Evolutionary conservation across 2,797 vertebrate species (phyloP).

Genomic region (Gymnoscopelus microlampas): DNA sequence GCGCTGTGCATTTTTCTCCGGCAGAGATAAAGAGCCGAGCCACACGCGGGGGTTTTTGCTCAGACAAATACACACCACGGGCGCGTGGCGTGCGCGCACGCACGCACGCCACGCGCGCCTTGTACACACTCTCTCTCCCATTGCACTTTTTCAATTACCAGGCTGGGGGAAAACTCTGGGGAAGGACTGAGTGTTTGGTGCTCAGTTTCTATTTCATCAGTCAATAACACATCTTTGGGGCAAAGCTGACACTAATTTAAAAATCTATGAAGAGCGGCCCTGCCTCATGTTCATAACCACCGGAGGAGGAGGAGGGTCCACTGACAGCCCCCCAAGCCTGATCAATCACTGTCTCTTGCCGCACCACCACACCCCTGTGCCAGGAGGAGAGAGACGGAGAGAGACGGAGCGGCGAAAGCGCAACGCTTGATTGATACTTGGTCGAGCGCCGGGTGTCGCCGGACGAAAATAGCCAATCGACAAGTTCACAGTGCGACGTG

Average conservation of each 20-base stretch:
- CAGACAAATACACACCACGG: slow-evolving; percentile 25
- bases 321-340: slow-evolving; percentile 61
- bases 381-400: background rate
- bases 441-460: too few species aligned
- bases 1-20: slow-evolving; percentile 66
- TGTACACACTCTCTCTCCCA: slow-evolving; percentile 72
- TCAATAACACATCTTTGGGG: slow-evolving; percentile 89
- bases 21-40: slow-evolving; percentile 72
- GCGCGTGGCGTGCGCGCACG: slow-evolving; percentile 51
- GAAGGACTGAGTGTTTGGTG: slow-evolving; percentile 81
- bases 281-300: slow-evolving; percentile 82
- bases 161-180: slow-evolving; percentile 82
- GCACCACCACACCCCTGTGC: too few species aligned
- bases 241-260: slow-evolving; percentile 88
- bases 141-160: slow-evolving; percentile 87
- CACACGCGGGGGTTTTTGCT: background rate
- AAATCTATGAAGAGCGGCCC: slow-evolving; percentile 85
- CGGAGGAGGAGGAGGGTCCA: slow-evolving; percentile 50
- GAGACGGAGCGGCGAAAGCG: background rate
- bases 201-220: slow-evolving; percentile 85
- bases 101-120: slow-evolving; percentile 45
- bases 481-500: too few species aligned
- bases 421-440: too few species aligned
- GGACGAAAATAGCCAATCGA: too few species aligned
- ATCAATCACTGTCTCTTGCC: slow-evolving; percentile 73